Evolutionary conservation across 1,140 invertebrate species (phyloP), one percentile per base, ranked within the genome.

Genomic region (Conus ventricosus): DNA sequence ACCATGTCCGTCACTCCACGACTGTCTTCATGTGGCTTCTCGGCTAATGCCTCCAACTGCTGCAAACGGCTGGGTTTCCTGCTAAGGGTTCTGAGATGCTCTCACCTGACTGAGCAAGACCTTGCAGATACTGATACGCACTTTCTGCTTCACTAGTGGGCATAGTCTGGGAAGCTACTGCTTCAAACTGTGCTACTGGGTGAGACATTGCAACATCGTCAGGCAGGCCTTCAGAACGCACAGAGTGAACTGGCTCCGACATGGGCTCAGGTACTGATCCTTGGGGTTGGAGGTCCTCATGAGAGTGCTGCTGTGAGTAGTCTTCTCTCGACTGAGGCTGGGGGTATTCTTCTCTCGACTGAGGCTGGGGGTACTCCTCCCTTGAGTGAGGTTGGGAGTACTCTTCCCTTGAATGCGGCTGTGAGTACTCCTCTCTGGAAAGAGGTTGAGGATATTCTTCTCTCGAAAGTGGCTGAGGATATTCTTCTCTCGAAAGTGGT

Each of bases 61-160:
- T 89, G 89, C 63, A 91, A 63, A 5, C 90, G 87, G 51, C 75
- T 88, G 10, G 90, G 83, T 17, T 89, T 60, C 82, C 84, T 39
- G 87, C 89, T 88, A 88, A 51, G 85, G 88, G 88, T 88, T 92
- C 89, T 63, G 89, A 71, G 82, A 90, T 82, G 88, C 88, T 63
- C 85, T 88, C 55, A 75, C 86, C 71, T 87, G 88, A 23, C 39
- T 87, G 57, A 57, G 89, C 89, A 55, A 89, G 89, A 76, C 85
- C 88, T 84, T 93, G 92, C 15, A 93, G 87, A 82, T 93, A 93
- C 88, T 93, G 92, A 63, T 93, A 94, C 88, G 90, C 93, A 94
- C 83, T 93, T 92, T 82, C 93, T 93, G 88, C 85, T 39, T 87
- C 85, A 57, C 85, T 87, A 13, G 71, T 75, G 11, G 85, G 85